A percentile compares a stretch with the other conserved stretches of the same genome.
Evolutionary conservation across 2,888 invertebrate genomes (phyloP).

Genomic region (Cartodere bifasciata): DNA sequence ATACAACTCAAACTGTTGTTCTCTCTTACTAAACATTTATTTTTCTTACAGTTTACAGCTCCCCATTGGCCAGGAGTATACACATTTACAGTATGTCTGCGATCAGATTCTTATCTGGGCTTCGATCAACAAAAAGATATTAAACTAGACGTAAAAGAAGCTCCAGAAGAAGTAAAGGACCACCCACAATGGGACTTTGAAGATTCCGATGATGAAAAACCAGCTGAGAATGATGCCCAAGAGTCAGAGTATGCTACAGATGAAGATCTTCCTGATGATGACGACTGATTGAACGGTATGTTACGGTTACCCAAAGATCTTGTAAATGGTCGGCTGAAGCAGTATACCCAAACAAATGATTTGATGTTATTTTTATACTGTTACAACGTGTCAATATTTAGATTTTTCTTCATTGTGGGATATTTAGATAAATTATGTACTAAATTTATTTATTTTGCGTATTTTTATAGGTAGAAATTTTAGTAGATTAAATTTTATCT

Average conservation of each 20-base stretch:
- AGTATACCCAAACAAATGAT: too few relatives aligned
- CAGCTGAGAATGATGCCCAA: slow-evolving; percentile 45
- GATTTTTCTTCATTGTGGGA: too few relatives aligned
- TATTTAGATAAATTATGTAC: too few relatives aligned
- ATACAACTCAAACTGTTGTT: slow-evolving; percentile 1
- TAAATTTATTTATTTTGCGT: too few relatives aligned
- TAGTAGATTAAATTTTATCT: too few relatives aligned
- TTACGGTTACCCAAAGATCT: too few relatives aligned
- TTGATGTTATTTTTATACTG: too few relatives aligned
- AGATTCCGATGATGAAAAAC: slow-evolving; percentile 70
- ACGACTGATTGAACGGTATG: too few relatives aligned
- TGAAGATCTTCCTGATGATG: slow-evolving; percentile 46
- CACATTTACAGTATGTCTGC: slow-evolving; percentile 82
- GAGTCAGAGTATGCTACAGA: slow-evolving; percentile 58
- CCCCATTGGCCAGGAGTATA: slow-evolving; percentile 88
- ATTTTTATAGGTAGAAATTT: too few relatives aligned
- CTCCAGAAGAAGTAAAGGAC: slow-evolving; percentile 69
- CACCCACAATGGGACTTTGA: slow-evolving; percentile 98
- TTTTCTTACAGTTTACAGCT: slow-evolving; percentile 63
- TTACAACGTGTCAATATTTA: too few relatives aligned
- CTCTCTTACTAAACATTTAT: not conserved
- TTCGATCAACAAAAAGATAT: slow-evolving; percentile 92
- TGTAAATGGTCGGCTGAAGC: too few relatives aligned
- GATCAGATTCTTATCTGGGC: slow-evolving; percentile 95
- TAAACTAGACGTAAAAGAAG: slow-evolving; percentile 95